A percentile compares a stretch with the other conserved stretches of the same genome.
These are phyloP conservation scores for Coenonympha arcania DNA, from an alignment of 2,888 invertebrate species.

Conservation along the genomic window DNA sequence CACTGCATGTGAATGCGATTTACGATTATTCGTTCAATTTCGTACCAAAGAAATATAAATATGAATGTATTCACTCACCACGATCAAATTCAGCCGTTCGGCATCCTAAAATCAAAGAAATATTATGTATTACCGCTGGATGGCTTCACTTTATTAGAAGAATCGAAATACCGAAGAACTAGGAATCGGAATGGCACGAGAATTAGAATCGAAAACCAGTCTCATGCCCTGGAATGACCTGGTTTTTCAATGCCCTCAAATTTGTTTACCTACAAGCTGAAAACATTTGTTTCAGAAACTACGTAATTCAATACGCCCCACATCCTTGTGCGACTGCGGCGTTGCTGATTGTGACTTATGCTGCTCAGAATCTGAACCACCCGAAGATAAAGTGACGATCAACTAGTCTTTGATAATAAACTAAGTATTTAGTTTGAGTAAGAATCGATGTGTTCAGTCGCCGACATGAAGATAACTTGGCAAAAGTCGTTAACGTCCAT, in stretches of 20 bases:
- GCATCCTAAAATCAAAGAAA: background rate
- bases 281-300: constrained; percentile 79
- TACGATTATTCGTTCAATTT: too few relatives aligned
- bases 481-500: too few relatives aligned
- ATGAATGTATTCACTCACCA: background rate
- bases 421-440: background rate
- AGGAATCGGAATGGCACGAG: too few relatives aligned
- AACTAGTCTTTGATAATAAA: constrained; percentile 43
- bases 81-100: background rate
- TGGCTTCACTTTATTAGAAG: too few relatives aligned
- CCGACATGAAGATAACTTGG: too few relatives aligned
- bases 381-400: constrained; percentile 62
- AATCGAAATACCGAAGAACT: too few relatives aligned
- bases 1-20: too few relatives aligned
- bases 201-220: too few relatives aligned
- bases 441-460: too few relatives aligned
- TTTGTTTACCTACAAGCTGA: too few relatives aligned
- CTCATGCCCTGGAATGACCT: too few relatives aligned
- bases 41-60: background rate
- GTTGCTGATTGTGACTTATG: constrained; percentile 82
- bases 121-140: background rate
- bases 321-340: constrained; percentile 82
- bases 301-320: constrained; percentile 81
- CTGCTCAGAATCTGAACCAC: constrained; percentile 61
- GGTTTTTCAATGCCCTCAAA: too few relatives aligned